phyloP scores from a whole-genome alignment of 2,113 vertebrate species.

The Anthoscopus minutus region DNA sequence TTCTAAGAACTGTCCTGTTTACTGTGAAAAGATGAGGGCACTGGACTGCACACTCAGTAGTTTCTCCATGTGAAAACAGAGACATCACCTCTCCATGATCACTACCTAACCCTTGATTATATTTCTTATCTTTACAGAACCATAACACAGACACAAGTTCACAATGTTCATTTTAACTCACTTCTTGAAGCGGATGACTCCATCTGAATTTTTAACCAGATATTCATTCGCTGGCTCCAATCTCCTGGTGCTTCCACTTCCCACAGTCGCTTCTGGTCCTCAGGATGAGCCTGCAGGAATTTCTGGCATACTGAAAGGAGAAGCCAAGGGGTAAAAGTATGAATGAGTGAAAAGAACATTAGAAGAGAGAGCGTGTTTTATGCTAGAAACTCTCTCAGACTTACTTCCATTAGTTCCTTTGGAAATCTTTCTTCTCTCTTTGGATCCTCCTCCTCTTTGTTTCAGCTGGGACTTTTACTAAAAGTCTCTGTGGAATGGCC shows the following conservation, averaged over 20 bases:
- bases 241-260: conserved; percentile 86
- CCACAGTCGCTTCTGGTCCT: conserved; percentile 78
- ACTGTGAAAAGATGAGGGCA: not conserved
- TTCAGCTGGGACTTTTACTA: not conserved
- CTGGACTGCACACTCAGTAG: not conserved
- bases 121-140: not conserved
- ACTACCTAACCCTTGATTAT: not conserved
- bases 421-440: not conserved
- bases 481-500: not conserved
- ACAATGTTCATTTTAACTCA: conserved; percentile 37
- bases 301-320: conserved; percentile 77
- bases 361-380: not conserved
- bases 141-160: not conserved
- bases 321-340: not conserved
- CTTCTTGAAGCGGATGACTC: conserved; percentile 43
- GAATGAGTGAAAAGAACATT: not conserved
- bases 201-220: conserved; percentile 86
- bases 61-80: not conserved
- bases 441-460: not conserved
- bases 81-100: not conserved
- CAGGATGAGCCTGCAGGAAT: conserved; percentile 72
- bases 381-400: not conserved
- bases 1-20: conserved; percentile 31
- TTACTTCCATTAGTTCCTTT: not conserved
- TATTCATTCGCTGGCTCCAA: conserved; percentile 82